A percentile compares a stretch with the other conserved stretches of the same genome.
phyloP scores from a whole-genome alignment of 2,888 invertebrate genomes.

The Cryptophagus acutangulus region DNA sequence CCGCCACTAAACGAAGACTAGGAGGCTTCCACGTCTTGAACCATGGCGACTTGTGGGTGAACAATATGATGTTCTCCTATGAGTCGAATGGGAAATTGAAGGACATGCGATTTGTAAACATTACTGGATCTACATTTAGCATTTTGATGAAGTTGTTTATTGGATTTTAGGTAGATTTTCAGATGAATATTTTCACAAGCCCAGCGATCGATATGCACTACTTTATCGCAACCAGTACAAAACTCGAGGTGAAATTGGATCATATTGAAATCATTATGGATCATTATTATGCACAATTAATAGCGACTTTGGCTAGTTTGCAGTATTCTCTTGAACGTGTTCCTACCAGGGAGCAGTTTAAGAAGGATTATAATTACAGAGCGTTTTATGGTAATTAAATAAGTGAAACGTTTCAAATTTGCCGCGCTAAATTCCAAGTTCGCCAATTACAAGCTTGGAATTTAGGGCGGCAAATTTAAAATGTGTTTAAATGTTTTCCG shows the following conservation, averaged over 20 bases:
- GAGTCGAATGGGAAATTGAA: slow-evolving; percentile 38
- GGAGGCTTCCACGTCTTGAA: slow-evolving; percentile 49
- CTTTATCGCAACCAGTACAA: slow-evolving; percentile 47
- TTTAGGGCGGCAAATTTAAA: slow-evolving; percentile 1
- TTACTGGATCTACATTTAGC: too few species aligned
- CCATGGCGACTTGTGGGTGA: slow-evolving; percentile 54
- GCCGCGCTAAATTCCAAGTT: too few species aligned
- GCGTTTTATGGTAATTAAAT: slow-evolving; percentile 42
- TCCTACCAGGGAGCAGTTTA: slow-evolving; percentile 37
- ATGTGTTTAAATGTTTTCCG: neutral
- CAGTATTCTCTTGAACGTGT: slow-evolving; percentile 37
- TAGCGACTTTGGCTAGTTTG: slow-evolving; percentile 33
- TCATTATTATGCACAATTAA: slow-evolving; percentile 37
- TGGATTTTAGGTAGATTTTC: slow-evolving; percentile 49
- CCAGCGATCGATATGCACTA: slow-evolving; percentile 49
- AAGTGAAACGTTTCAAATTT: too few species aligned
- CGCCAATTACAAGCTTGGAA: too few species aligned
- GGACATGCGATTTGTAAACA: slow-evolving; percentile 42
- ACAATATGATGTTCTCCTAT: slow-evolving; percentile 52
- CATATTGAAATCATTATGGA: slow-evolving; percentile 37
- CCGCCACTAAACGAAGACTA: slow-evolving; percentile 29
- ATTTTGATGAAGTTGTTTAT: neutral
- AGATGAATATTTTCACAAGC: slow-evolving; percentile 45
- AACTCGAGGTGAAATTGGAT: slow-evolving; percentile 34
- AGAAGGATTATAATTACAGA: slow-evolving; percentile 35